Evolutionary conservation across 2,888 invertebrate species (phyloP), one percentile per base, ranked within the genome.

Genomic region (Tetragnatha montana): DNA sequence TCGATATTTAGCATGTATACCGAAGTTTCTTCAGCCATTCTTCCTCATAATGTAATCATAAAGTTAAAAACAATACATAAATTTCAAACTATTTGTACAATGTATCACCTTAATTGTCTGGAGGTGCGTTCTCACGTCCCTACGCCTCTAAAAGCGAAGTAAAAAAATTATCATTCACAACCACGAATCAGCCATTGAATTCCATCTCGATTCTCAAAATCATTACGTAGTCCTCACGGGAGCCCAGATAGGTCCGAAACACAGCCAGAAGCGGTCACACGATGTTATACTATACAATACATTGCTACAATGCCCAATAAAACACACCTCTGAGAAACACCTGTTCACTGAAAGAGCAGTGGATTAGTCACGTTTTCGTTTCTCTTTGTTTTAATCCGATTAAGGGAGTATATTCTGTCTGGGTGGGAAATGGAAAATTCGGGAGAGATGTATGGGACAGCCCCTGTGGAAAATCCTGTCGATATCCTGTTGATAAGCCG

Each of bases 311-410:
- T 51, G 78, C 60, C 22, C 12, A 22, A 78, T 7, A n/a, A 74
- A 73, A 47, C 49, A 51, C 81, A 73, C 81, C 49, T 81, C 19
- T 22, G 8, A n/a, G 17, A 60, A 82, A 82, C 82, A 82, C 73
- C 82, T 82, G 82, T 19, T 35, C 60, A 78, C 51, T 60, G 78
- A 78, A 78, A 78, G 60, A 60, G 60, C 60, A 78, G 22, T 60
- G 60, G 78, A 78, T 78, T 60, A 78, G 78, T 78, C 78, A 68
- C 51, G 78, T 78, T 49, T 60, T 51, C 19, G 78, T 10, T 19
- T 21, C 71, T 21, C 71, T 21, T 71, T 71, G 6, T 21, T 71
- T 68, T 78, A 78, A 78, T 78, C 78, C 47, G 78, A 78, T 78
- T 78, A 78, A 60, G 22, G 7, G 60, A 60, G 17, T 60, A 60